Evolutionary conservation across 2,888 invertebrate genomes (phyloP).

Genomic region (Perithous albicinctus): DNA sequence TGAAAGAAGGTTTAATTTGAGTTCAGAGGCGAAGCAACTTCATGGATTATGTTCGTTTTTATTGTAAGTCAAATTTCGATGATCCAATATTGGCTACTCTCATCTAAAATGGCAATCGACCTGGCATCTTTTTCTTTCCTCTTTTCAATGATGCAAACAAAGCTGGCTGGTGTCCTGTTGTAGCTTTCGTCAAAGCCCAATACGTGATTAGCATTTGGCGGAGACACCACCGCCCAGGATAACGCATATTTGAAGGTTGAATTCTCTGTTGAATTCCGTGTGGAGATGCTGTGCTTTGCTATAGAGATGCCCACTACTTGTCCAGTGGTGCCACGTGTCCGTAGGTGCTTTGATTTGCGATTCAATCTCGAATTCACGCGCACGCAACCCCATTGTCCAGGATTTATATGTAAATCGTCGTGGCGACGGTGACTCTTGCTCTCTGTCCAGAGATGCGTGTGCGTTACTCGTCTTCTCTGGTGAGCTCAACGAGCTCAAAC

Average conservation of each 20-base stretch:
- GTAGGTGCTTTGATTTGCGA: slow-evolving; percentile 43
- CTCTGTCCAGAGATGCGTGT: not conserved
- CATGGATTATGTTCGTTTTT: too few relatives aligned
- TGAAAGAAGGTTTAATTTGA: too few relatives aligned
- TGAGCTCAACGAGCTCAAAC: slow-evolving; percentile 16
- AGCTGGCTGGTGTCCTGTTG: not conserved
- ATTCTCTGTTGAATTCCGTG: not conserved
- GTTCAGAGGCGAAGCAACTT: too few relatives aligned
- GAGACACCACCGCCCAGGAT: too few relatives aligned
- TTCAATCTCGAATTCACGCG: slow-evolving; percentile 42
- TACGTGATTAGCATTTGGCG: not conserved
- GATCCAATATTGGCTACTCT: too few relatives aligned
- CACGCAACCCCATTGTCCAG: not conserved
- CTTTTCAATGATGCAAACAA: not conserved
- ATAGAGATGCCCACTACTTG: not conserved
- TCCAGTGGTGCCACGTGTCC: not conserved
- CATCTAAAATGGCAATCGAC: not conserved
- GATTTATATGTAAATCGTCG: slow-evolving; percentile 49
- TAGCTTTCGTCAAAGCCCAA: not conserved
- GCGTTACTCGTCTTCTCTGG: not conserved
- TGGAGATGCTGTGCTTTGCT: not conserved
- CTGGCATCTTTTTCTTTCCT: not conserved
- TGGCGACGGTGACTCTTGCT: not conserved
- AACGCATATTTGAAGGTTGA: slow-evolving; percentile 4
- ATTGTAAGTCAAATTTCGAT: too few relatives aligned